phyloP scores from a whole-genome alignment of 30 jellyfish, hydroid and myxozoan species.

The Aurelia aurita region DNA sequence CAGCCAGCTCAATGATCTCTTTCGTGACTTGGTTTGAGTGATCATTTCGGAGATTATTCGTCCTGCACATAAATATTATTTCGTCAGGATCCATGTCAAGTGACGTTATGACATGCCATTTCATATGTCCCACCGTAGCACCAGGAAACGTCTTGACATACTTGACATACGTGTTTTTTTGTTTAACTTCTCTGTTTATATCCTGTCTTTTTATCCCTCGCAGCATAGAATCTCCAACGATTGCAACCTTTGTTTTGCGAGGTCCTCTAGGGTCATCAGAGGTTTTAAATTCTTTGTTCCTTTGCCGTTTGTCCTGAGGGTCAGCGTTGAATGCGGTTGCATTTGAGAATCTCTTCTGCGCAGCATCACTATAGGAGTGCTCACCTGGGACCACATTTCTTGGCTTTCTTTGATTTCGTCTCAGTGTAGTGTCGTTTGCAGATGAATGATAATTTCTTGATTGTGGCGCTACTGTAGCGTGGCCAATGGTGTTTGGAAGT shows the following conservation, averaged over 20 bases:
- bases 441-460: too few relatives aligned
- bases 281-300: neutral
- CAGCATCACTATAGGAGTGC: neutral
- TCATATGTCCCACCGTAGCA: too few relatives aligned
- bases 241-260: too few relatives aligned
- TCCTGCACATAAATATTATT: neutral
- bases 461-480: too few relatives aligned
- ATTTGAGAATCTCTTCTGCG: neutral
- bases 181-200: too few relatives aligned
- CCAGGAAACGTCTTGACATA: too few relatives aligned
- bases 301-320: neutral
- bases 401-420: neutral
- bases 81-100: neutral
- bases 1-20: neutral
- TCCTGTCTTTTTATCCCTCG: too few relatives aligned
- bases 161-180: too few relatives aligned
- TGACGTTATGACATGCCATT: neutral
- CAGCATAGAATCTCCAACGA: too few relatives aligned
- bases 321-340: neutral
- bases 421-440: too few relatives aligned
- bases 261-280: too few relatives aligned
- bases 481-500: neutral
- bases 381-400: conserved; percentile 23
- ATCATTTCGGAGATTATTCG: neutral
- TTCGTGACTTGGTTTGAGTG: neutral